Evolutionary conservation across 2,113 vertebrate genomes (phyloP).

Genomic region (Myxocyprinus asiaticus): DNA sequence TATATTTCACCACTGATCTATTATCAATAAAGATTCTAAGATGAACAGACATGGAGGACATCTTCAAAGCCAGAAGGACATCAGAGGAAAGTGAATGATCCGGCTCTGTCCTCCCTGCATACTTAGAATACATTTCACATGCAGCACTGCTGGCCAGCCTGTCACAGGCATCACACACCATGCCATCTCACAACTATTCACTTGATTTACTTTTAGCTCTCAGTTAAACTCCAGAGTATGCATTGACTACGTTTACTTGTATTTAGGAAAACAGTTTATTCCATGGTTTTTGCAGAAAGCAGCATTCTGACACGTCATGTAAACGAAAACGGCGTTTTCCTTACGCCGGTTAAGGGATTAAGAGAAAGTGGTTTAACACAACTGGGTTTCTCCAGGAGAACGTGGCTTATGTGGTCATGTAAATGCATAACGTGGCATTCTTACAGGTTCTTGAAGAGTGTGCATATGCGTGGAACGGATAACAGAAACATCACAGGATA

Average conservation of each 20-base stretch:
- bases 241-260: slow-evolving; percentile 49
- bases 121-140: slow-evolving; percentile 61
- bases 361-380: too few species aligned
- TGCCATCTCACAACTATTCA: slow-evolving; percentile 62
- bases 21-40: slow-evolving; percentile 80
- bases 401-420: too few species aligned
- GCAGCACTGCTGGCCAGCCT: slow-evolving; percentile 49
- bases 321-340: too few species aligned
- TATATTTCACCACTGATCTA: slow-evolving; percentile 76
- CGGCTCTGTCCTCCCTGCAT: slow-evolving; percentile 58
- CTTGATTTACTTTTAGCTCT: slow-evolving; percentile 66
- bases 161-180: slow-evolving; percentile 63
- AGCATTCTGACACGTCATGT: too few species aligned
- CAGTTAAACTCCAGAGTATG: slow-evolving; percentile 58
- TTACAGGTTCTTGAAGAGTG: too few species aligned
- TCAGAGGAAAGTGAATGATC: slow-evolving; percentile 79
- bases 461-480: too few species aligned
- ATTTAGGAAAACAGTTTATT: slow-evolving; percentile 52
- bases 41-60: slow-evolving; percentile 78
- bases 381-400: too few species aligned
- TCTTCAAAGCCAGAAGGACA: slow-evolving; percentile 78
- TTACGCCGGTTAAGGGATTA: too few species aligned
- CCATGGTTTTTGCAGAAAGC: too few species aligned
- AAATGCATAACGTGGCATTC: too few species aligned
- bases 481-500: too few species aligned